phyloP scores from a whole-genome alignment of 1,140 invertebrate genomes.

The Calliopsis andreniformis region DNA sequence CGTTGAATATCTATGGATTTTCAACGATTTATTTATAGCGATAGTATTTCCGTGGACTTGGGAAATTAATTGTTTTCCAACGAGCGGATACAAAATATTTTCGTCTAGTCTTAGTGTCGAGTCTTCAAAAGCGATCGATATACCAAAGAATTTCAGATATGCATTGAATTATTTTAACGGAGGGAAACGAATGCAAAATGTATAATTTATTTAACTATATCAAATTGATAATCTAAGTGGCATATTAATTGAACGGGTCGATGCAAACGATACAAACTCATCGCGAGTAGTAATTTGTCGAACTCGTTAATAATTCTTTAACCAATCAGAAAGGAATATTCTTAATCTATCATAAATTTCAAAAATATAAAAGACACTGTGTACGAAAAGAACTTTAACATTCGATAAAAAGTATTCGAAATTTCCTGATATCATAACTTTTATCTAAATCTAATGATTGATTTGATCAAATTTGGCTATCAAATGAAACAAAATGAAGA shows the following conservation, averaged over 20 bases:
- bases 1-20: not conserved
- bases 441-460: constrained; percentile 7
- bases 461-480: constrained; percentile 37
- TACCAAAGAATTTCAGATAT: constrained; percentile 66
- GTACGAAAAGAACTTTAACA: not conserved
- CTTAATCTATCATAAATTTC: not conserved
- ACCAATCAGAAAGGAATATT: not conserved
- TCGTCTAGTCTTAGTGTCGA: constrained; percentile 75
- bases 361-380: not conserved
- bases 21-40: constrained; percentile 31
- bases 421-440: constrained; percentile 6
- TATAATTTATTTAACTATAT: constrained; percentile 39
- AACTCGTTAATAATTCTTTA: not conserved
- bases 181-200: not conserved
- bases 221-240: not conserved
- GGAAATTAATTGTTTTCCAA: constrained; percentile 33
- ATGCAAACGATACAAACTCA: constrained; percentile 13
- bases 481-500: not conserved
- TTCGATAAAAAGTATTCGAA: not conserved
- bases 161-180: constrained; percentile 44
- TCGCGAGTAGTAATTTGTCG: not conserved
- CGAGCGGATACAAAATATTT: constrained; percentile 62
- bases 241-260: constrained; percentile 21
- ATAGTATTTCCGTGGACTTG: constrained; percentile 22
- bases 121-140: constrained; percentile 69